Evolutionary conservation across 2,113 vertebrate species (phyloP).

Genomic region (Burhinus bistriatus): DNA sequence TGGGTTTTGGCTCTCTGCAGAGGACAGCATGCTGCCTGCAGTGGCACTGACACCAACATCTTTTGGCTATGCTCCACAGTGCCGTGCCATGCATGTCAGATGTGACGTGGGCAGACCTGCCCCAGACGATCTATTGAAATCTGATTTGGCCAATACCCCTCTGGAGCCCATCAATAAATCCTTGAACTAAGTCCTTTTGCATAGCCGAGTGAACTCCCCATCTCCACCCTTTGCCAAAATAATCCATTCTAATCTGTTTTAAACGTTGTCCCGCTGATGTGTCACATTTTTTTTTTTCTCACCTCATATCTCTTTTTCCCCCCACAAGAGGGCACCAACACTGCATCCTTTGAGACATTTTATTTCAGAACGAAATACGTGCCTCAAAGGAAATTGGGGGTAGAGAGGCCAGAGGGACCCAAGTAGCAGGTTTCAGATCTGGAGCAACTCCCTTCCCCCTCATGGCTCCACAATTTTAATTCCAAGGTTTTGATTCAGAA

Average conservation of each 20-base stretch:
- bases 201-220: rapidly evolving
- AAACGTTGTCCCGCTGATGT: not conserved
- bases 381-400: not conserved
- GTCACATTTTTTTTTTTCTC: not conserved
- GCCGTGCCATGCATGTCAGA: rapidly evolving
- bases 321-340: slow-evolving; percentile 75
- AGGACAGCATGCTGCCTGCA: rapidly evolving
- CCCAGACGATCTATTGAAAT: not conserved
- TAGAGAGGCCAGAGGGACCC: not conserved
- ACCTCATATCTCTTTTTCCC: not conserved
- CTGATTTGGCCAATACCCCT: not conserved
- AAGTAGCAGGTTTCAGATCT: not conserved
- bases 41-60: rapidly evolving
- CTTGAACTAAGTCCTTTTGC: not conserved
- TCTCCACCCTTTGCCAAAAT: not conserved
- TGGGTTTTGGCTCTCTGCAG: not conserved
- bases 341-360: slow-evolving; percentile 37
- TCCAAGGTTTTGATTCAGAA: slow-evolving; percentile 31
- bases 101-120: not conserved
- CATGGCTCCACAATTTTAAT: not conserved
- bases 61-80: not conserved
- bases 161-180: not conserved
- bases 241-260: not conserved
- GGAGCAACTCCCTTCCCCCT: not conserved
- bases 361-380: not conserved